Base-by-base conservation (phyloP, 2,888 invertebrate species). In the Tromatobia lineatoria region DNA sequence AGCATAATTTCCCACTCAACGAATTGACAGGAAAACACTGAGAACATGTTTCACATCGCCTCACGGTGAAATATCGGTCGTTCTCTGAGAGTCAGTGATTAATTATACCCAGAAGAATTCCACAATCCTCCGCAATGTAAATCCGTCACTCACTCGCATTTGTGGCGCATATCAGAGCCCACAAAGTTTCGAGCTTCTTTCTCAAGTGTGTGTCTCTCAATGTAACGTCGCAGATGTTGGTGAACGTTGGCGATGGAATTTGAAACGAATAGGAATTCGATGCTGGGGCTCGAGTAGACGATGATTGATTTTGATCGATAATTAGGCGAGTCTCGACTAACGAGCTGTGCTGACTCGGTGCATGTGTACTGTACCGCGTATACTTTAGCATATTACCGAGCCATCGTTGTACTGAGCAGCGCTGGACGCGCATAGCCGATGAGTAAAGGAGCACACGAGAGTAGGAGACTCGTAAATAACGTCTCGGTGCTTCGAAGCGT, bases 271-370 rank as follows among this genome's bases (percentile, higher is more conserved):
- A 38, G 18, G 59, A 78, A 77, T 82, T 73, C 29, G 61, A 54
- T 82, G 3, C 11, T 57, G 25, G n/a, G 13, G 38, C 70, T 42
- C 52, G 18, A 18, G 18, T 7, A 50, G 76, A 71, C 42, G 76
- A 80, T 83, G 83, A 83, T 83, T 80, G 83, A 80, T 83, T 83
- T 76, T 76, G 80, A 83, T 80, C 80, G 76, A 80, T 80, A 83
- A 83, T 80, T 83, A 80, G 73, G 52, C 83, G 80, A 77, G 73
- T 23, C 52, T 13, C 57, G 57, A 54, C 80, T 80, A 83, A 83
- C 83, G 83, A 83, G 83, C 79, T 66, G 23, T 18, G 20, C 61
- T n/a, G 61, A 54, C 54, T 47, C 54, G 13, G 64, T 57, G 38
- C 38, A n/a, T 57, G 25, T 52, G 34, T 34, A 29, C 3, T 18